These are phyloP conservation scores for Ceratosolen fusciceps DNA, from an alignment of 1,140 invertebrate genomes.

Conservation along the genomic window DNA sequence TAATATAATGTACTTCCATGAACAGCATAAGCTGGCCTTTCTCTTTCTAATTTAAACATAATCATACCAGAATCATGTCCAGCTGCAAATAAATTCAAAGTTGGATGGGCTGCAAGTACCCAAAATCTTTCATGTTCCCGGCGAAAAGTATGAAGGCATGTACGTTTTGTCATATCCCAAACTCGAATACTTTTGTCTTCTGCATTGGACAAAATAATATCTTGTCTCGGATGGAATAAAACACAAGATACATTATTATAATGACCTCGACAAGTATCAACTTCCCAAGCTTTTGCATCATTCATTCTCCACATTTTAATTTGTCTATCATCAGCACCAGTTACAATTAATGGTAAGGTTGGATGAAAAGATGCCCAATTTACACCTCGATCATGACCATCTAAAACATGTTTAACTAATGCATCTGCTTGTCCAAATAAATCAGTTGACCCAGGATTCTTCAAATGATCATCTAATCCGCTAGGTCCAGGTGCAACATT, in stretches of 20 bases:
- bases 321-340: constrained; percentile 97
- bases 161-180: constrained; percentile 98
- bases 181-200: constrained; percentile 98
- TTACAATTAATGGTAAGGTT: constrained; percentile 94
- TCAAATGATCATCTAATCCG: constrained; percentile 90
- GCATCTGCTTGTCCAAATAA: constrained; percentile 98
- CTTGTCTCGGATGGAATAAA: constrained; percentile 96
- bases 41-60: constrained; percentile 89
- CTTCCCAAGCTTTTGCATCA: constrained; percentile 98
- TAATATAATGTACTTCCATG: constrained; percentile 96
- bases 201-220: constrained; percentile 96
- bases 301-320: constrained; percentile 99
- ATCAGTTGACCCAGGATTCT: constrained; percentile 91
- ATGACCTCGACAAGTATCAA: constrained; percentile 98
- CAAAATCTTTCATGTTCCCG: constrained; percentile 97
- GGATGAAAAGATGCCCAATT: constrained; percentile 99
- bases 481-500: constrained; percentile 95
- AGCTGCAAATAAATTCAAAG: constrained; percentile 88
- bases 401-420: constrained; percentile 97
- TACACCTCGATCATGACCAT: constrained; percentile 97
- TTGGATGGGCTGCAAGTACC: constrained; percentile 93
- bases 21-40: constrained; percentile 95
- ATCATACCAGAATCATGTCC: constrained; percentile 97
- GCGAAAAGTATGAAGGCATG: constrained; percentile 95
- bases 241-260: constrained; percentile 99